phyloP scores from a whole-genome alignment of 2,797 vertebrate genomes.

The Gallinago nigripennis region DNA sequence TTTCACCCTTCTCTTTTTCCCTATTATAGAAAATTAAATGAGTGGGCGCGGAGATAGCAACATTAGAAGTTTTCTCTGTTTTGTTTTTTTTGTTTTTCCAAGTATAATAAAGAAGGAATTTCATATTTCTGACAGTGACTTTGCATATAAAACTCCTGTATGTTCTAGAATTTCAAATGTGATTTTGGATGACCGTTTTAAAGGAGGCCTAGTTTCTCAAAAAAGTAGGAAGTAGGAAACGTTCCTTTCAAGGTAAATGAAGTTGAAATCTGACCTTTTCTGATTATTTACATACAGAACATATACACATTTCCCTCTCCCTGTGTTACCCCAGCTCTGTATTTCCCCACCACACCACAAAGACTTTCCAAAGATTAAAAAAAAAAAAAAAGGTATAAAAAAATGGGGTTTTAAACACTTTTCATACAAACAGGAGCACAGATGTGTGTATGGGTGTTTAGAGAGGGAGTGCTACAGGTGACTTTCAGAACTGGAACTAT shows the following conservation, averaged over 20 bases:
- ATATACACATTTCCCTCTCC: not conserved
- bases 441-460: not conserved
- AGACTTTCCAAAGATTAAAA: not conserved
- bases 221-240: not conserved
- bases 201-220: not conserved
- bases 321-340: accelerated
- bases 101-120: not conserved
- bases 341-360: not conserved
- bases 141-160: not conserved
- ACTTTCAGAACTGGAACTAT: not conserved
- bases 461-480: not conserved
- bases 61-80: not conserved
- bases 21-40: not conserved
- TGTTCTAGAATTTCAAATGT: not conserved
- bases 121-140: not conserved
- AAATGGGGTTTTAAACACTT: not conserved
- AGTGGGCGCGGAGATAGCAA: not conserved
- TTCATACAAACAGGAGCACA: not conserved
- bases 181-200: not conserved
- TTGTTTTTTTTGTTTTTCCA: not conserved
- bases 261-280: not conserved
- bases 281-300: not conserved
- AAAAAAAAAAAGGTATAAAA: accelerated
- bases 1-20: not conserved
- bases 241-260: not conserved